Percentiles rank a stretch among this genome's conserved stretches.
Evolutionary conservation across 1,140 invertebrate species (phyloP).

Genomic region (Chironomus striatipennis): DNA sequence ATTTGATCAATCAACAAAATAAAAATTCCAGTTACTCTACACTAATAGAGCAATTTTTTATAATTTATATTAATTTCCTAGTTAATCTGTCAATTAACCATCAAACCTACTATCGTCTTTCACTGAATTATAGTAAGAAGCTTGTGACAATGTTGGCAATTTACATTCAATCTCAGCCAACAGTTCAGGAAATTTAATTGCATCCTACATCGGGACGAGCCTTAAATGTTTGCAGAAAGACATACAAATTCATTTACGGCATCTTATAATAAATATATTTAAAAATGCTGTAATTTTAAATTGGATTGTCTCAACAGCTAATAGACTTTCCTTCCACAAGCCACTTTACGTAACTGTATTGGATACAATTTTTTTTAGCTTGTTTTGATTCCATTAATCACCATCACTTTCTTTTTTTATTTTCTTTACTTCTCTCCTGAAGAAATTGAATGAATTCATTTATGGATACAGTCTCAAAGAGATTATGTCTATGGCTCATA

Average conservation of each 20-base stretch:
- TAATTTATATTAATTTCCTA: slow-evolving; percentile 35
- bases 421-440: background rate
- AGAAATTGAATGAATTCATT: no score
- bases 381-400: slow-evolving; percentile 19
- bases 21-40: no score
- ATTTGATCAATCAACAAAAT: no score
- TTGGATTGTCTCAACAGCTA: background rate
- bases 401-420: slow-evolving; percentile 18
- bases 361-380: background rate
- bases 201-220: background rate
- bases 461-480: no score
- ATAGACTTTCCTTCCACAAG: background rate
- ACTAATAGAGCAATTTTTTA: background rate
- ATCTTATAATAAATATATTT: background rate
- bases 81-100: no score
- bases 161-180: no score
- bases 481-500: no score
- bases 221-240: no score
- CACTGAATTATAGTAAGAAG: no score
- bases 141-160: no score
- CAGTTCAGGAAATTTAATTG: background rate
- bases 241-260: no score
- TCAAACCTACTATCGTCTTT: no score
- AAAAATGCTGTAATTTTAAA: background rate
- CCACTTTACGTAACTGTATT: background rate